Evolutionary conservation across 53 echinoderm and acorn worm genomes (phyloP).

Genomic region (Apostichopus leukothele): DNA sequence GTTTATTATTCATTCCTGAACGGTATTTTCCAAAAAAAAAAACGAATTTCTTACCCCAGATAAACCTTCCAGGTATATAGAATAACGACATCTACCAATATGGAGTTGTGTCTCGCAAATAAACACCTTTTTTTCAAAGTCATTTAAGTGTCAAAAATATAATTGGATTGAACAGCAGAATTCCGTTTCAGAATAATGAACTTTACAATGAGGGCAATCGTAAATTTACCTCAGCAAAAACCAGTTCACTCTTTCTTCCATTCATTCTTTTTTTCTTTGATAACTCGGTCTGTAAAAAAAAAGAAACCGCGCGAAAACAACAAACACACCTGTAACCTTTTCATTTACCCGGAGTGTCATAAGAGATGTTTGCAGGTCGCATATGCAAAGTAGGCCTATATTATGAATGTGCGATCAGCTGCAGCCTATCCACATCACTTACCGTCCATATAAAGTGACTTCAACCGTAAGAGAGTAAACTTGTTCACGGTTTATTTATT

Average conservation of each 20-base stretch:
- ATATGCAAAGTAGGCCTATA: neutral
- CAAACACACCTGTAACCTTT: neutral
- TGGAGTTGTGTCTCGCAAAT: no score
- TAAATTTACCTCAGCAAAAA: neutral
- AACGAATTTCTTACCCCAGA: no score
- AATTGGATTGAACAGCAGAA: no score
- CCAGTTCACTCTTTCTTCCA: neutral
- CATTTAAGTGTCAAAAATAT: no score
- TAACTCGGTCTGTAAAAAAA: neutral
- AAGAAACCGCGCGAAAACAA: neutral
- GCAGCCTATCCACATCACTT: neutral
- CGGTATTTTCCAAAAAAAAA: no score
- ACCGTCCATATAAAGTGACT: neutral
- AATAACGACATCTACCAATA: no score
- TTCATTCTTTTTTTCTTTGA: neutral
- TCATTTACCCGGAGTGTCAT: neutral
- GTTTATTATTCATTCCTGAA: no score
- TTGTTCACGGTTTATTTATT: neutral
- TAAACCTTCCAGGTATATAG: no score
- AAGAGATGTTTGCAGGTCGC: neutral
- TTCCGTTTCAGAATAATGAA: no score
- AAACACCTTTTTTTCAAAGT: no score
- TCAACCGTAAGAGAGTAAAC: neutral
- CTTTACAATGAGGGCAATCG: neutral
- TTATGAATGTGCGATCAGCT: neutral